These are phyloP conservation scores for Temnothorax nylanderi DNA, from an alignment of 1,140 invertebrate species.

Conservation along the genomic window DNA sequence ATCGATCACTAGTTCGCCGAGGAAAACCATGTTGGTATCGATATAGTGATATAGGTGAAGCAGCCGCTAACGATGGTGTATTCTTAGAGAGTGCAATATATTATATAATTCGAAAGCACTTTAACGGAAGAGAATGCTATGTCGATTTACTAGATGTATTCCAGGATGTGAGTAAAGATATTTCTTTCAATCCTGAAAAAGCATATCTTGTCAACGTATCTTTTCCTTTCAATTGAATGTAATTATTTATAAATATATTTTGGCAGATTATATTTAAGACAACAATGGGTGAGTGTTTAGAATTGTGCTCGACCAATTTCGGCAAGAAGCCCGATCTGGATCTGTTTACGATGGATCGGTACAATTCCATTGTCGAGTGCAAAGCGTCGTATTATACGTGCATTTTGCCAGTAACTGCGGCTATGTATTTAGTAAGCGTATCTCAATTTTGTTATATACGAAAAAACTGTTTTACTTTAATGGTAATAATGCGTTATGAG, in stretches of 20 bases:
- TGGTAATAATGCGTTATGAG: background rate
- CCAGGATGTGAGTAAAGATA: constrained; percentile 71
- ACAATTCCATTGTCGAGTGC: constrained; percentile 96
- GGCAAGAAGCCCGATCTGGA: constrained; percentile 89
- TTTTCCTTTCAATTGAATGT: background rate
- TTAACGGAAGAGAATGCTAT: background rate
- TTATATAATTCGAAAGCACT: background rate
- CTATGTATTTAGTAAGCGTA: constrained; percentile 93
- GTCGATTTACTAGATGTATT: background rate
- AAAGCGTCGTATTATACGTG: constrained; percentile 98
- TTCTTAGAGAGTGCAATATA: background rate
- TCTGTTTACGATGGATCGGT: constrained; percentile 94
- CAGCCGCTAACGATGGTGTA: background rate
- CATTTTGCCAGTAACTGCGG: constrained; percentile 94
- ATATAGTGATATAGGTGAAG: background rate
- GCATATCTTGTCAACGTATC: background rate
- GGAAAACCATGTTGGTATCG: constrained; percentile 85
- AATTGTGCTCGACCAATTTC: constrained; percentile 87
- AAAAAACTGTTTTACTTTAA: background rate
- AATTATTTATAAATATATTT: constrained; percentile 31
- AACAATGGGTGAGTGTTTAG: constrained; percentile 92
- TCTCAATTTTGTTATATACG: background rate
- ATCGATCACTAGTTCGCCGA: constrained; percentile 92
- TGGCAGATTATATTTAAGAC: constrained; percentile 91
- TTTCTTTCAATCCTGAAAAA: no score